These are phyloP conservation scores for Dusona sp. DNA, from an alignment of 2,888 invertebrate genomes.

Conservation along the genomic window DNA sequence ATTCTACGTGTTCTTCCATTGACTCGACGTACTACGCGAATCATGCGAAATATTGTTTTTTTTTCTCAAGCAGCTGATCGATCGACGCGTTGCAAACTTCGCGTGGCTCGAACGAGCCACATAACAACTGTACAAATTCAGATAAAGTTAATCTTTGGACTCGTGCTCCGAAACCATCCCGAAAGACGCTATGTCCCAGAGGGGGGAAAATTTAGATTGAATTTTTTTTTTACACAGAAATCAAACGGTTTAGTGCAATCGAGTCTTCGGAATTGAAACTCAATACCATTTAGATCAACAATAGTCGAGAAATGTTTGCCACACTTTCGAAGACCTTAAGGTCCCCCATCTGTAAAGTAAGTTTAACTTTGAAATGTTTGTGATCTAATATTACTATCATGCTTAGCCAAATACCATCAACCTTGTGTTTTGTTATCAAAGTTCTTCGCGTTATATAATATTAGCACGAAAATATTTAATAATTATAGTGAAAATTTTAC, in stretches of 20 bases:
- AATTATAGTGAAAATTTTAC: not conserved
- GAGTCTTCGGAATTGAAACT: not conserved
- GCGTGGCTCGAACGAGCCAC: slow-evolving; percentile 1
- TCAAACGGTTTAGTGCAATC: not conserved
- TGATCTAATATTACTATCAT: not conserved
- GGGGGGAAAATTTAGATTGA: slow-evolving; percentile 8
- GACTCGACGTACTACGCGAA: not conserved
- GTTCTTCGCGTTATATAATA: not conserved
- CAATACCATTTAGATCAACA: not conserved
- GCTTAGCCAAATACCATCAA: not conserved
- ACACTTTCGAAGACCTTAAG: slow-evolving; percentile 62
- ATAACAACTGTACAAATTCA: slow-evolving; percentile 12
- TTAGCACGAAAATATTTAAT: not conserved
- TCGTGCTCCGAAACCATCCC: slow-evolving; percentile 13
- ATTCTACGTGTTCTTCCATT: not conserved
- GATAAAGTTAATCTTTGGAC: slow-evolving; percentile 62
- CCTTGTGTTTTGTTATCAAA: not conserved
- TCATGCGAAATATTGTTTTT: not conserved
- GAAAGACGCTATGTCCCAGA: slow-evolving; percentile 26
- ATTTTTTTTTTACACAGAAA: not conserved
- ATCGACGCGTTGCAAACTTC: slow-evolving; percentile 19
- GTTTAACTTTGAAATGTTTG: slow-evolving; percentile 13
- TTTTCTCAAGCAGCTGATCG: slow-evolving; percentile 52
- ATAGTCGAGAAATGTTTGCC: slow-evolving; percentile 56
- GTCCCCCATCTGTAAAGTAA: slow-evolving; percentile 57